A percentile compares a stretch with the other conserved stretches of the same genome.
Conservation (phyloP, 1,140 invertebrate genomes). For the Rhopalosiphum padi region DNA sequence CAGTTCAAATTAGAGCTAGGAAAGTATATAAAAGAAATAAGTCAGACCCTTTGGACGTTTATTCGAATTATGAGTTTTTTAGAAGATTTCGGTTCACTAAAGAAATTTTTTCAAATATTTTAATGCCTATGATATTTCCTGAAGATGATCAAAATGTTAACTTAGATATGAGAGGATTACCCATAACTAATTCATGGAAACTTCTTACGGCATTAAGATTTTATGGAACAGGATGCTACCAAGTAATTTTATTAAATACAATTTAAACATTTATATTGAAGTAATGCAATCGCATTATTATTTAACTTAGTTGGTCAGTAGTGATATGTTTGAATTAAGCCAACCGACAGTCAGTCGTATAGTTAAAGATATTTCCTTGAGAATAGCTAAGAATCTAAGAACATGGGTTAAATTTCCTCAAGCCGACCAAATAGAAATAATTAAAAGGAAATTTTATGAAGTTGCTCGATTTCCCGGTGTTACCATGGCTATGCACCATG, state of each 20-base stretch:
- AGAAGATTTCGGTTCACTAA: not conserved
- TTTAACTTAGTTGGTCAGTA: not conserved
- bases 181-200: not conserved
- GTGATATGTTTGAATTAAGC: not conserved
- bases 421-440: not conserved
- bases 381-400: not conserved
- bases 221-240: not conserved
- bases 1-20: not conserved
- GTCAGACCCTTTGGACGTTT: not conserved
- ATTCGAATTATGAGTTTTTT: slow-evolving; percentile 7
- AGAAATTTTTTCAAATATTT: slow-evolving; percentile 23
- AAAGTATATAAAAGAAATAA: slow-evolving; percentile 11
- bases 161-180: not conserved
- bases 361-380: not conserved
- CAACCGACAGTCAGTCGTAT: not conserved
- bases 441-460: not conserved
- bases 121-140: slow-evolving; percentile 5
- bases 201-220: not conserved
- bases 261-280: not conserved
- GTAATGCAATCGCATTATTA: not conserved
- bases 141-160: not conserved
- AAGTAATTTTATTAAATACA: not conserved
- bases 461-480: not conserved
- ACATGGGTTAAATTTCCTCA: not conserved
- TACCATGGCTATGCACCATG: not conserved